A percentile compares a stretch with the other conserved stretches of the same genome.
phyloP scores from a whole-genome alignment of 2,797 vertebrate species.

The Acanthis flammea region DNA sequence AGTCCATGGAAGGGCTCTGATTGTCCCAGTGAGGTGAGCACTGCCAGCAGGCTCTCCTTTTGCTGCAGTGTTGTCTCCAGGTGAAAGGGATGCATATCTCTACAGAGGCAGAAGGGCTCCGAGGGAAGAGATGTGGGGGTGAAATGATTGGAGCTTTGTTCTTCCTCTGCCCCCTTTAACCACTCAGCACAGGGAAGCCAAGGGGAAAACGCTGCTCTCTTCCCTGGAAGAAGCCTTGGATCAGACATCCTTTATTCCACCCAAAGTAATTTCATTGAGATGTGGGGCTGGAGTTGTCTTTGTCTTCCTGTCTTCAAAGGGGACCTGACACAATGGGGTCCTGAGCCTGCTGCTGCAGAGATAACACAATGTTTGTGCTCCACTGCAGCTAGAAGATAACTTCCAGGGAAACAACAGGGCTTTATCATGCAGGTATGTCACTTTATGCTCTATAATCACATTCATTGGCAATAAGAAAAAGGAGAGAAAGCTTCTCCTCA shows the following conservation, averaged over 20 bases:
- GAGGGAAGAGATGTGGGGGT: not conserved
- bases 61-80: not conserved
- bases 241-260: not conserved
- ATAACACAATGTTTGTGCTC: not conserved
- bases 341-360: not conserved
- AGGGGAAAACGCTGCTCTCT: not conserved
- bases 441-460: not conserved
- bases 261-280: not conserved
- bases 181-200: not conserved
- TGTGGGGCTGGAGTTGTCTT: not conserved
- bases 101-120: not conserved
- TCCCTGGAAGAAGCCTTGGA: not conserved
- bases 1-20: not conserved
- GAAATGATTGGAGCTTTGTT: not conserved
- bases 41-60: not conserved
- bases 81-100: not conserved
- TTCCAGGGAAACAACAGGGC: not conserved
- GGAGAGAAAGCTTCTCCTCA: not conserved
- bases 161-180: not conserved
- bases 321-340: not conserved
- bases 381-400: not conserved
- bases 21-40: not conserved
- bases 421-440: not conserved
- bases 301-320: constrained; percentile 7
- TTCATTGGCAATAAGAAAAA: not conserved